Evolutionary conservation across 1,140 invertebrate species (phyloP).

Genomic region (Orius laevigatus): DNA sequence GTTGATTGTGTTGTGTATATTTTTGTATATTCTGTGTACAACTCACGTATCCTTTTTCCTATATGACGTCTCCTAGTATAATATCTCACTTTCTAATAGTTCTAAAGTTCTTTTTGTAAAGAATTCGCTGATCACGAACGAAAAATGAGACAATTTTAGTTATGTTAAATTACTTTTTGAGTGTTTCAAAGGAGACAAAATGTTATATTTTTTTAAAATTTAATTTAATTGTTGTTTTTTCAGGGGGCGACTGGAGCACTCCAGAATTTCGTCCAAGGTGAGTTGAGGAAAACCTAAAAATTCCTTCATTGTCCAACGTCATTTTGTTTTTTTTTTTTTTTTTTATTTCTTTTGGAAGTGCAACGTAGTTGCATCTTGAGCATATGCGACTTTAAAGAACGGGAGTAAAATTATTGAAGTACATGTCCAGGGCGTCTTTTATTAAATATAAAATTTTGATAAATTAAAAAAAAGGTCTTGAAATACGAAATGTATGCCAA

Average conservation of each 20-base stretch:
- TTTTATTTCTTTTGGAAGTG: too few relatives aligned
- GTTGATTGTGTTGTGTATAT: neutral
- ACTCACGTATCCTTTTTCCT: neutral
- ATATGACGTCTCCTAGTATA: neutral
- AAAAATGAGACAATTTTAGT: neutral
- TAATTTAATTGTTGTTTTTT: slow-evolving; percentile 15
- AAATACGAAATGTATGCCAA: too few relatives aligned
- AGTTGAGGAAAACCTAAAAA: slow-evolving; percentile 7
- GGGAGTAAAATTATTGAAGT: too few relatives aligned
- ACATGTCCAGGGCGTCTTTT: too few relatives aligned
- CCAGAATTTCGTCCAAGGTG: slow-evolving; percentile 24
- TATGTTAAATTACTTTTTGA: neutral
- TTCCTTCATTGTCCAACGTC: neutral
- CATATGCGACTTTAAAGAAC: neutral
- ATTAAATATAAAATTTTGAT: too few relatives aligned
- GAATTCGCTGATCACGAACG: neutral
- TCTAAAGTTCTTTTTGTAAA: neutral
- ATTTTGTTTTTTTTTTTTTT: too few relatives aligned
- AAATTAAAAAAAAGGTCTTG: too few relatives aligned
- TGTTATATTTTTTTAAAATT: slow-evolving; percentile 4
- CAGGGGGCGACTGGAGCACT: slow-evolving; percentile 22
- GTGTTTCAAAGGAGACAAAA: slow-evolving; percentile 4
- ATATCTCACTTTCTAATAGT: neutral
- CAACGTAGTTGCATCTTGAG: neutral
- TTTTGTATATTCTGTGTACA: slow-evolving; percentile 9